phyloP scores from a whole-genome alignment of 2,113 vertebrate genomes.

The Sphyrna mokarran region DNA sequence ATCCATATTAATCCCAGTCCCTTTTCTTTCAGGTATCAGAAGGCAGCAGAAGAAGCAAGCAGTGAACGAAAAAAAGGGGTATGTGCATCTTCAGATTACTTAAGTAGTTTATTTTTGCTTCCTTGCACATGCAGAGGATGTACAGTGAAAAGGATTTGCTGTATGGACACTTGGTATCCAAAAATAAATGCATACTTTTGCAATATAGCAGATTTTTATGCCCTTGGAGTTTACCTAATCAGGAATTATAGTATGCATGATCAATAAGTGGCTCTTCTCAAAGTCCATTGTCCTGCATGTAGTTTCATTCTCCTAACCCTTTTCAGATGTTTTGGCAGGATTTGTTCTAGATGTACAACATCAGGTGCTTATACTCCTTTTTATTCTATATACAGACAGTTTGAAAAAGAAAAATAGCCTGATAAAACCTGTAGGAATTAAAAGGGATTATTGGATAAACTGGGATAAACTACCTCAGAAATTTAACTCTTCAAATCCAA shows the following conservation, averaged over 20 bases:
- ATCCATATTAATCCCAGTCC: conserved; percentile 35
- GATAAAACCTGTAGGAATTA: conserved; percentile 29
- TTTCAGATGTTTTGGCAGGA: background rate
- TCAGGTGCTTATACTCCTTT: background rate
- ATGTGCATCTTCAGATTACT: conserved; percentile 47
- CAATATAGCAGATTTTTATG: background rate
- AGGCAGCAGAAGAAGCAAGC: conserved; percentile 65
- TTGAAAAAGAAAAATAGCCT: conserved; percentile 25
- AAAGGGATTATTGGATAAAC: conserved; percentile 32
- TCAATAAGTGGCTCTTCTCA: background rate
- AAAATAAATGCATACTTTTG: background rate
- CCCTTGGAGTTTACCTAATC: background rate
- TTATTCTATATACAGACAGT: background rate
- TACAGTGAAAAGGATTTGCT: background rate
- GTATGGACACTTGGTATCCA: background rate
- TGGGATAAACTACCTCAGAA: conserved; percentile 32
- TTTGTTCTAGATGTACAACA: background rate
- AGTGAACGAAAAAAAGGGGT: conserved; percentile 61
- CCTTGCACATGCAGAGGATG: background rate
- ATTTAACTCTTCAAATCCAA: conserved; percentile 31
- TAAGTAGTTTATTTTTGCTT: background rate
- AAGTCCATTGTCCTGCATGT: background rate
- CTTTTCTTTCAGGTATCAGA: conserved; percentile 58
- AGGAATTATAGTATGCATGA: background rate
- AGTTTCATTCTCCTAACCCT: background rate